Base-by-base conservation (phyloP, 2,888 invertebrate species). In the Epirrhoe alternata region DNA sequence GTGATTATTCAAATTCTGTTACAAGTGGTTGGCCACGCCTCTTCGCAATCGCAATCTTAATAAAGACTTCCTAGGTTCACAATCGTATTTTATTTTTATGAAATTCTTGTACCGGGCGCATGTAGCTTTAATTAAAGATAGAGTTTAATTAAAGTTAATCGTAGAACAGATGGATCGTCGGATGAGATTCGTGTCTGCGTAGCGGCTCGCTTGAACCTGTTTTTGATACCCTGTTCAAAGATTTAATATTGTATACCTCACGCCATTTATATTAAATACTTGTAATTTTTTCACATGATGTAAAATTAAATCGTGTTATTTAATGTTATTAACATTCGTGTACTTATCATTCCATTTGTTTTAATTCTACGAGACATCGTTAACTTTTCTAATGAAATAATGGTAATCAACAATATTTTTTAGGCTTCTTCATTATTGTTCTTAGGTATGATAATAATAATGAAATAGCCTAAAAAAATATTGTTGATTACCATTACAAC, bases 31-130 rank as follows among this genome's bases (percentile, higher is more conserved):
- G 70, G 79, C 75, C 73, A 86, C 92, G 91, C 92, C 93, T 86
- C 86, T 92, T 92, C 85, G 86, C 87, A 88, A 86, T 92, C 84
- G 87, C 88, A 91, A 90, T 91, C 87, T 91, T 88, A 91, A 91
- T 92, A 90, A 92, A 92, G 89, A 91, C 89, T 92, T 92, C 92
- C 92, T 92, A 92, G 88, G 77, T 88, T 84, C 81, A 81, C 81
- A 84, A 82, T 84, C 73, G 80, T 84, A 82, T 86, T 86, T 88
- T 86, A 85, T 89, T 88, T 89, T 87, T 86, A 88, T 87, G 82
- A 86, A 84, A 83, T 85, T 86, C 85, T 66, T 47, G 57, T 58
- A 58, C 64, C 77, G 74, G 79, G 71, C 75, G 77, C 84, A 77
- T 86, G 86, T 86, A 85, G 80, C 76, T 83, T 88, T 89, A 91